Base-by-base conservation (phyloP, 92 coral and sea anemone species). In the Actinostola sp. region DNA sequence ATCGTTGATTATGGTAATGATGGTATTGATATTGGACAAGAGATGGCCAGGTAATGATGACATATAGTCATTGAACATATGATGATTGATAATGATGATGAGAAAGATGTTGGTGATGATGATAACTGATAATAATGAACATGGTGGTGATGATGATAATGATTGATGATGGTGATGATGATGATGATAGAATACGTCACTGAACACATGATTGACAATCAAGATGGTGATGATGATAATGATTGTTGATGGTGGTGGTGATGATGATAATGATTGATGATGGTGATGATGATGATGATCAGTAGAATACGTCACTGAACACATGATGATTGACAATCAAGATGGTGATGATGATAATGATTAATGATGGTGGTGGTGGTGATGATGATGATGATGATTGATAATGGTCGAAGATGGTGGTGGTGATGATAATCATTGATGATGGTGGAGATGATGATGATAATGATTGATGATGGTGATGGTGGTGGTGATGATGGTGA, bases 1-100 rank as follows among this genome's bases (percentile, higher is more conserved):
- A 67, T 91, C 2, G 97, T 80, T 20, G 92, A 91, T 56, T 91
- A 79, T 68, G 86, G 75, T 26, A 91, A 72, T 57, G 44, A 59
- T 2, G 92, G 71, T 29, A 72, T 88, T 8, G 83, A 91, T 61
- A 73, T 82, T 30, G 90, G 69, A 14, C 34, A 63, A 14, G 83
- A 82, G 19, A 74, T 85, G 71, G 62, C 29, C 17, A 19, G 86
- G 90, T 85, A 43, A 41, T 44, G 63, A 20, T 26, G 12, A 48
- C n/a, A n/a, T 29, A 2, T 66, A 25, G 33, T 19, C 4, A 1
- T 20, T 16, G 21, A 14, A 53, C 7, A 14, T 25, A 25, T 53
- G 59, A 53, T 23, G 30, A 53, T 23, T 2, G 59, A 19, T 20
- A 25, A 5, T 25, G 31, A 13, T 10, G 7, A 28, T 23, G 21